Evolutionary conservation across 2,113 vertebrate species (phyloP).

Genomic region (Illadopsis cleaveri): DNA sequence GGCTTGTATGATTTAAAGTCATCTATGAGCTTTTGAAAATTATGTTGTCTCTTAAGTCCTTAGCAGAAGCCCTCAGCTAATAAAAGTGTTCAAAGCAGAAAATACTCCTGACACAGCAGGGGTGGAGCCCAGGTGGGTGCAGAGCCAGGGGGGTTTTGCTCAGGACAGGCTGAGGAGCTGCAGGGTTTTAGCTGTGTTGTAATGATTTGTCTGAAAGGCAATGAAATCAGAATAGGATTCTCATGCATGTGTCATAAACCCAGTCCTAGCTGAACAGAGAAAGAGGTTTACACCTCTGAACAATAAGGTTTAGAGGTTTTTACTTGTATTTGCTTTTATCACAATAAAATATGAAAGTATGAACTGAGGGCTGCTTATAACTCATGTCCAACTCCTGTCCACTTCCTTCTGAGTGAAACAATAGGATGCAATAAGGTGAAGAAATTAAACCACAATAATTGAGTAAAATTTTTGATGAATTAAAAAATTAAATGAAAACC

Average conservation of each 20-base stretch:
- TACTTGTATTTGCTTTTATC: not conserved
- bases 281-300: not conserved
- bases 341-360: not conserved
- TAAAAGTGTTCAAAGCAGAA: not conserved
- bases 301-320: not conserved
- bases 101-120: not conserved
- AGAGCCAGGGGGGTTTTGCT: not conserved
- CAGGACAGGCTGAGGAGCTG: not conserved
- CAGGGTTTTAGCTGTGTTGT: not conserved
- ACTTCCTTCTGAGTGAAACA: not conserved
- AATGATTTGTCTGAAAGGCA: not conserved
- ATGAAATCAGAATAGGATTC: not conserved
- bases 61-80: not conserved
- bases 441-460: slow-evolving; percentile 17
- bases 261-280: not conserved
- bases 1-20: not conserved
- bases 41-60: not conserved
- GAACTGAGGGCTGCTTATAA: not conserved
- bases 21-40: not conserved
- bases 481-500: slow-evolving; percentile 38
- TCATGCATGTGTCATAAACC: not conserved
- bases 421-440: not conserved
- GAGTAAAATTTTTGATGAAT: slow-evolving; percentile 9
- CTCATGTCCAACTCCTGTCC: not conserved
- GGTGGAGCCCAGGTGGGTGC: not conserved